These are phyloP conservation scores for Hippocampus barbouri DNA, from an alignment of 2,113 vertebrate genomes.

Conservation along the genomic window DNA sequence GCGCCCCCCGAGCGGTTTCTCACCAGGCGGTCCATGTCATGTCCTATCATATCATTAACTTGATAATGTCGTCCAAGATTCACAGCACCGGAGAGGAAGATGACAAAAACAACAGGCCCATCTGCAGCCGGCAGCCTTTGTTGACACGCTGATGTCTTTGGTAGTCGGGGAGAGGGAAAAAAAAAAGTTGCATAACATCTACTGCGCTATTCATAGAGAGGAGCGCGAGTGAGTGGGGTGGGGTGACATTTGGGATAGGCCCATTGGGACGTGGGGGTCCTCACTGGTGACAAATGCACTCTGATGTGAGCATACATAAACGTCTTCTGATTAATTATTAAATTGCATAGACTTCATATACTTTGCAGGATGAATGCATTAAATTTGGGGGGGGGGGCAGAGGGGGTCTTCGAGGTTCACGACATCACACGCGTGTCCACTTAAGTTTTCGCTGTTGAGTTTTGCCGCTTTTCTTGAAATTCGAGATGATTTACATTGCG, in stretches of 20 bases:
- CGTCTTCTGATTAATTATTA: neutral
- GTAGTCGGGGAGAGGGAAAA: neutral
- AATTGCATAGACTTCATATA: neutral
- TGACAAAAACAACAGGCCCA: conserved; percentile 59
- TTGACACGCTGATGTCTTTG: conserved; percentile 37
- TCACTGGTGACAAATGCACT: conserved; percentile 31
- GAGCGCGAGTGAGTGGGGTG: neutral
- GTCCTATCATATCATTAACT: conserved; percentile 52
- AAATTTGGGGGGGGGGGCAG: neutral
- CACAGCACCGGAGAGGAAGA: conserved; percentile 27
- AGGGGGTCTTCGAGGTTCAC: neutral
- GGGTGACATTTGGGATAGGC: conserved; percentile 53
- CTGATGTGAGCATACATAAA: conserved; percentile 27
- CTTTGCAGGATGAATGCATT: neutral
- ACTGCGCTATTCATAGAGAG: neutral
- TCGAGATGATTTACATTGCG: conserved; percentile 13
- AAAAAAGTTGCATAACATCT: conserved; percentile 57
- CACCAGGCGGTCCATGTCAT: conserved; percentile 44
- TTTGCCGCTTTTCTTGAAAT: neutral
- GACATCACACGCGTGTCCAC: neutral
- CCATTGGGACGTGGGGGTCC: conserved; percentile 20
- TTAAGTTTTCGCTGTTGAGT: conserved; percentile 1
- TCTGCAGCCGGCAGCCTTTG: conserved; percentile 54
- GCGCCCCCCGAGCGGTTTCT: conserved; percentile 7
- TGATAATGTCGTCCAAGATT: conserved; percentile 49